phyloP scores from a whole-genome alignment of 2,888 invertebrate genomes.

The Acanthosepion esculentum region DNA sequence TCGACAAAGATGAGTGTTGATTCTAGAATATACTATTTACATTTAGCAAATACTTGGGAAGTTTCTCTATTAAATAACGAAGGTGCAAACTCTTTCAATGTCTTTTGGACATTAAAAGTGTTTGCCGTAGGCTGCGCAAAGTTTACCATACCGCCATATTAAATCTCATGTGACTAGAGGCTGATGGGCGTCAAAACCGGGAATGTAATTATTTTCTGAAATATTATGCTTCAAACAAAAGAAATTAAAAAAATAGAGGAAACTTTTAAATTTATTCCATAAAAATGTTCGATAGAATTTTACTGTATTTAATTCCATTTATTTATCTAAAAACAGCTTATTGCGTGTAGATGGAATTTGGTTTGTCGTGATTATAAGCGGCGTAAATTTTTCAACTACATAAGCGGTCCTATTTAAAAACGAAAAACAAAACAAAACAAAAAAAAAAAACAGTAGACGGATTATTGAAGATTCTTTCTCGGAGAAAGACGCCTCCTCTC shows the following conservation, averaged over 20 bases:
- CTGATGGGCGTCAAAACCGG: background rate
- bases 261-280: background rate
- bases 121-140: slow-evolving; percentile 7
- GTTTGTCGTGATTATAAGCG: background rate
- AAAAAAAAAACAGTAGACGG: no score
- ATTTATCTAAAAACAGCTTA: background rate
- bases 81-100: slow-evolving; percentile 20
- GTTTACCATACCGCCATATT: background rate
- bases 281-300: background rate
- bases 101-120: background rate
- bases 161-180: background rate
- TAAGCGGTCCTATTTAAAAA: background rate
- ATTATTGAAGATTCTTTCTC: background rate
- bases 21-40: background rate
- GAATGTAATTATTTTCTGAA: background rate
- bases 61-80: background rate
- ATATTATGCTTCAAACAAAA: background rate
- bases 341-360: background rate
- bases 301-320: background rate
- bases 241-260: background rate
- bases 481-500: background rate
- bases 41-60: background rate
- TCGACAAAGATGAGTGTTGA: background rate
- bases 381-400: background rate
- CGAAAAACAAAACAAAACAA: no score